Evolutionary conservation across 2,797 vertebrate genomes (phyloP), one percentile per base, ranked within the genome.

Genomic region (Enteromius treurensis): DNA sequence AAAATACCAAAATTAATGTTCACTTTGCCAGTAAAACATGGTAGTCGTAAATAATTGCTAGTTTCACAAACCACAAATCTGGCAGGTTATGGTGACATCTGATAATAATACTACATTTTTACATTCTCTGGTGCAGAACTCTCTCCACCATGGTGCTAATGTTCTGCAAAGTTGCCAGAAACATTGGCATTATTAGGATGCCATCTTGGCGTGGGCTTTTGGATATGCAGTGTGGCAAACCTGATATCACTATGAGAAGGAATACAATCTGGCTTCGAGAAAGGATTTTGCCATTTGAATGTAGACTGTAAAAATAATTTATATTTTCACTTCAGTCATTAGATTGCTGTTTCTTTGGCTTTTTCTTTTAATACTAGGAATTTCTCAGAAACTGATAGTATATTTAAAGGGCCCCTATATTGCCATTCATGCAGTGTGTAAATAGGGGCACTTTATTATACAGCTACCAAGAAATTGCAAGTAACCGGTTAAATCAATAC

Each of bases 1-100:
- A 49, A 81, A 45, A 42, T 42, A 58, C 45, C 9, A 40, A 32
- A 64, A 74, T 47, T 0, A 34, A 21, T 29, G 10, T 45, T 45
- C 37, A 29, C 21, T 71, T 71, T 81, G 26, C 26, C 69, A 34
- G 55, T 73, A 37, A n/a, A 13, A 15, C 53, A 45, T 47, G 21
- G 1, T 49, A 21, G 13, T 62, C n/a, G n/a, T 29, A 45, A 42
- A 26, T 19, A n/a, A 68, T 14, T 37, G 32, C 32, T 40, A 3
- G 17, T 32, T 68, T 26, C 15, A 26, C n/a, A 79, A 69, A 55
- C 21, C 58, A 47, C 51, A 60, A 62, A 81, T 32, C 53, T 62
- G 37, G n/a, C 32, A 42, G 11, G 42, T 79, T 55, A 42, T 14
- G 17, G n/a, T 14, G 45, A 68, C 15, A 34, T 42, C 45, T 37